Base-by-base conservation (phyloP, 2,113 vertebrate genomes). In the Apteryx mantelli region DNA sequence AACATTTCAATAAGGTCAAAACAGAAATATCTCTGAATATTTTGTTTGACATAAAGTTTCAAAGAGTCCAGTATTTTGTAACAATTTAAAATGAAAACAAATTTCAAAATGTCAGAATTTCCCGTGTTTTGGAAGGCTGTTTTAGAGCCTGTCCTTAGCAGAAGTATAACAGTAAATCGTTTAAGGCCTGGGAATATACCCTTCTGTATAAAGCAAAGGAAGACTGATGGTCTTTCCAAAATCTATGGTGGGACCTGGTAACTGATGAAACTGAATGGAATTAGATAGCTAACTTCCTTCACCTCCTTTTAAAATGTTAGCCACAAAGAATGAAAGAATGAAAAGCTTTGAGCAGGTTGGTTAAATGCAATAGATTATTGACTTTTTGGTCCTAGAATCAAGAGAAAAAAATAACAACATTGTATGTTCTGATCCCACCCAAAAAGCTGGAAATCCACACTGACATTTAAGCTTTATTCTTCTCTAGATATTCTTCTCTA, bases 391-490 rank as follows among this genome's bases (percentile, higher is more conserved):
- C 7, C 30, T 66, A 65, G n/a, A 95, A 69, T 73, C 5, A n/a
- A 28, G 13, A 86, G 58, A 25, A 78, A 70, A 88, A 38, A 16
- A 5, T 48, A 50, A 73, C 12, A 92, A 12, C 2, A 7, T 14
- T 78, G 16, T 6, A 40, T 3, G 1, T 75, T 44, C 46, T 89
- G 53, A 68, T 84, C 89, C 56, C 78, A 84, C 44, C 4, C 60
- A 56, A 3, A 50, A 82, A 86, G 9, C 71, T 85, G 85, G 93
- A 96, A 50, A 94, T 92, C 89, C 92, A 86, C 44, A 69, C 36
- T 94, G 88, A 86, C 89, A 77, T 95, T 93, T 50, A 42, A 94
- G 88, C 48, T 95, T 91, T 85, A 76, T 89, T 97, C 52, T 95
- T 87, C 60, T 91, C 89, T 88, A 82, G 36, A 38, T 38, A 38